Conservation (phyloP, 2,113 vertebrate genomes). For the Austrofundulus limnaeus region DNA sequence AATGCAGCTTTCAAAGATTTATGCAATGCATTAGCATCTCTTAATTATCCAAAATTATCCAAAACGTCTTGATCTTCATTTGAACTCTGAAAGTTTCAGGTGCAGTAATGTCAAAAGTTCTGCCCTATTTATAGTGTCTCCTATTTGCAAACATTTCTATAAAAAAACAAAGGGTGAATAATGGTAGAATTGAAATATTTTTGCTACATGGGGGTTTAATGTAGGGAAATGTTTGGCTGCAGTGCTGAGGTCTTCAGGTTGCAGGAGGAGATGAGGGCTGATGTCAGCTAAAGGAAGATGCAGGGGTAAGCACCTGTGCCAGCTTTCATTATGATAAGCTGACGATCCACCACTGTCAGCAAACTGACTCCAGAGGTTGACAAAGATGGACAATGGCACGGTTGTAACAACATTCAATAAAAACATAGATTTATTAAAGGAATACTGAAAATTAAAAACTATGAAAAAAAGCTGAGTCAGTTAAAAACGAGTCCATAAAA, state of each 20-base stretch:
- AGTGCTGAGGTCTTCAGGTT: neutral
- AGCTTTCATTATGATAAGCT: conserved; percentile 3
- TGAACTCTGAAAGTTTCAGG: neutral
- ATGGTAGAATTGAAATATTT: too few species aligned
- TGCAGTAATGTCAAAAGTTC: neutral
- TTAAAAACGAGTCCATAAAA: too few species aligned
- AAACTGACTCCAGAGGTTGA: neutral
- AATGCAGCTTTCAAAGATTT: conserved; percentile 1
- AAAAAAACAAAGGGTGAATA: too few species aligned
- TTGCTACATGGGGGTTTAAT: too few species aligned
- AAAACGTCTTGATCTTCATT: neutral
- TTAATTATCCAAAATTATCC: neutral
- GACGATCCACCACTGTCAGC: neutral
- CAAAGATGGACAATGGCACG: neutral
- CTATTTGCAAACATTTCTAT: neutral
- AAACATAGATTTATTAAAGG: neutral
- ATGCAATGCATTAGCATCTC: neutral
- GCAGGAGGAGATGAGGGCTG: neutral
- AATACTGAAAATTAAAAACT: too few species aligned
- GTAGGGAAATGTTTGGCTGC: neutral
- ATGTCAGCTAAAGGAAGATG: conserved; percentile 7
- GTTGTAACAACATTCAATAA: neutral
- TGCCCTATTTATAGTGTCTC: too few species aligned
- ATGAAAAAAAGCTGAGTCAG: too few species aligned
- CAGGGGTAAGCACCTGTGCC: conserved; percentile 1